Evolutionary conservation across 1,140 invertebrate genomes (phyloP).

Genomic region (Anastrepha ludens): DNA sequence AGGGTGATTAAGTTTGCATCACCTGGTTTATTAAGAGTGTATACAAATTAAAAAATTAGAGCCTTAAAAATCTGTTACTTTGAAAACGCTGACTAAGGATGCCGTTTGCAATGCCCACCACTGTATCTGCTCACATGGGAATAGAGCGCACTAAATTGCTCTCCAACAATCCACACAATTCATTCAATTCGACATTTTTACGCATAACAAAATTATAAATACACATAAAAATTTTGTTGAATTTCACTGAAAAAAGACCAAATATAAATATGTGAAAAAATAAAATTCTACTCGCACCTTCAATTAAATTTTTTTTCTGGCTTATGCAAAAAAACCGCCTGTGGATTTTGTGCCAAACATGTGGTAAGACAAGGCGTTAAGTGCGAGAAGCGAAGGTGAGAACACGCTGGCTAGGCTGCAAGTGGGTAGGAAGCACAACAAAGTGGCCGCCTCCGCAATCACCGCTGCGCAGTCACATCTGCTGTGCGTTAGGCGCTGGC

Average conservation of each 20-base stretch:
- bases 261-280: neutral
- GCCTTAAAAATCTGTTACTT: no score
- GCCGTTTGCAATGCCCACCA: no score
- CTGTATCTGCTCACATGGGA: neutral
- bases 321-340: conserved; percentile 9
- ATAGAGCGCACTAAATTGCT: neutral
- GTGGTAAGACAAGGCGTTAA: neutral
- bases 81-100: no score
- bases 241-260: neutral
- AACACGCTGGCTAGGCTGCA: neutral
- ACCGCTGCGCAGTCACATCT: neutral
- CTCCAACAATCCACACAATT: conserved; percentile 26
- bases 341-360: neutral
- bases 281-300: neutral
- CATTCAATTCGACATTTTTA: conserved; percentile 21
- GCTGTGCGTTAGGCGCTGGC: neutral
- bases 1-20: no score
- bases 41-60: no score
- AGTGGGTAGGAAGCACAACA: neutral
- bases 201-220: conserved; percentile 24
- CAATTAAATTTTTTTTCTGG: conserved; percentile 5
- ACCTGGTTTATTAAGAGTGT: no score
- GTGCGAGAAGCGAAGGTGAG: neutral
- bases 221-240: neutral
- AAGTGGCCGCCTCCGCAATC: neutral